phyloP scores from a whole-genome alignment of 2,888 invertebrate genomes.

The Cephonodes hylas region DNA sequence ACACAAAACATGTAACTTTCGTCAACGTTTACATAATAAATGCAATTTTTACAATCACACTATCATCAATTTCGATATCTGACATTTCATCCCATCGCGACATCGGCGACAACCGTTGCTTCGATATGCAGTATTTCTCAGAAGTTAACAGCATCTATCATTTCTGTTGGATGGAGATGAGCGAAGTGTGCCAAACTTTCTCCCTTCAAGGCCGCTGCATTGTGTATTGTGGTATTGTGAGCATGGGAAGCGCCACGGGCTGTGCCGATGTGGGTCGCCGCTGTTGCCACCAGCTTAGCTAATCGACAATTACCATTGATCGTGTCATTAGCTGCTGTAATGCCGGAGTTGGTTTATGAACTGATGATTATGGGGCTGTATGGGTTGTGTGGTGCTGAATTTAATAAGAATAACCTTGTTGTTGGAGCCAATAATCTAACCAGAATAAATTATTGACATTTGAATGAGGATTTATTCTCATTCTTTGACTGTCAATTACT shows the following conservation, averaged over 20 bases:
- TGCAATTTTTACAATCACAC: neutral
- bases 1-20: neutral
- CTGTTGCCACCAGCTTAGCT: conserved; percentile 3
- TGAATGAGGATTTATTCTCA: too few species aligned
- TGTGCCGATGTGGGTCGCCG: neutral
- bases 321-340: neutral
- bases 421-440: too few species aligned
- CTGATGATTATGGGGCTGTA: too few species aligned
- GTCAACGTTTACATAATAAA: neutral
- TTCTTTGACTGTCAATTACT: too few species aligned
- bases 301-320: conserved; percentile 7
- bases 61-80: neutral
- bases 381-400: too few species aligned
- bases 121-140: neutral
- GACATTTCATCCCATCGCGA: neutral
- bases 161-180: conserved; percentile 19
- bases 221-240: conserved; percentile 41
- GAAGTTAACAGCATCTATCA: conserved; percentile 15
- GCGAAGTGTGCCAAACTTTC: conserved; percentile 36
- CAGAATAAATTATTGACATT: too few species aligned
- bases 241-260: conserved; percentile 1
- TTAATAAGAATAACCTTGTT: too few species aligned
- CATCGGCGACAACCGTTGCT: neutral
- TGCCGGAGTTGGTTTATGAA: neutral
- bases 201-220: conserved; percentile 43